Evolutionary conservation across 2,797 vertebrate genomes (phyloP), one percentile per base, ranked within the genome.

Genomic region (Neoniphon sammara): DNA sequence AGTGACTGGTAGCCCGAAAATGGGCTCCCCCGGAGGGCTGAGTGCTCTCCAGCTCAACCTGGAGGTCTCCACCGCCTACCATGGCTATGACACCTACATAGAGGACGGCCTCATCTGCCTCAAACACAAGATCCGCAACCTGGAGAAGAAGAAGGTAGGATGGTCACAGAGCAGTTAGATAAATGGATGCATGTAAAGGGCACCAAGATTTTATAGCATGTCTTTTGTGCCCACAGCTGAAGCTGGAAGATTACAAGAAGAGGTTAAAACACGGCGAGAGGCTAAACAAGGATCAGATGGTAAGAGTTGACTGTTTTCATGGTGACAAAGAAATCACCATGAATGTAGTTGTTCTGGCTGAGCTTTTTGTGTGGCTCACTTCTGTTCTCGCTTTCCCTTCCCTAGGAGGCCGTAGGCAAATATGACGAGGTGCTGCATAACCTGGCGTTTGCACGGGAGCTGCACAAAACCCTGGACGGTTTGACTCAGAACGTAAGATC

Each of bases 131-230:
- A 95, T 99, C 53, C 95, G 98, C 78, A 99, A 99, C 91, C 93
- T 99, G 75, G 97, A 99, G 93, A 99, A 99, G 85, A 99, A 97
- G 87, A 99, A 98, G 97, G 98, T 99, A 92, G 69, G 74, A 18
- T 7, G 25, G 20, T 15, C 15, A 10, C 0, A 0, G 4, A 27
- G 25, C 2, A 27, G 25, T 27, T 27, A 27, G 2, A 27, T 27
- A 27, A 27, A 27, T 27, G 25, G 25, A 27, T 27, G 25, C 25
- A 27, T 27, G 25, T 27, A 27, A 11, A 31, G 5, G 21, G 6
- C 3, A 30, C 5, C 17, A 56, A 15, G 30, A 44, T 52, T 34
- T n/a, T n/a, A 3, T 80, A 11, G 65, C 0, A 0, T 10, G 1
- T 66, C 7, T 68, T 55, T 0, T 81, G 68, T 75, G 85, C 64